Evolutionary conservation across 2,113 vertebrate species (phyloP).

Genomic region (Hystrix cristata): DNA sequence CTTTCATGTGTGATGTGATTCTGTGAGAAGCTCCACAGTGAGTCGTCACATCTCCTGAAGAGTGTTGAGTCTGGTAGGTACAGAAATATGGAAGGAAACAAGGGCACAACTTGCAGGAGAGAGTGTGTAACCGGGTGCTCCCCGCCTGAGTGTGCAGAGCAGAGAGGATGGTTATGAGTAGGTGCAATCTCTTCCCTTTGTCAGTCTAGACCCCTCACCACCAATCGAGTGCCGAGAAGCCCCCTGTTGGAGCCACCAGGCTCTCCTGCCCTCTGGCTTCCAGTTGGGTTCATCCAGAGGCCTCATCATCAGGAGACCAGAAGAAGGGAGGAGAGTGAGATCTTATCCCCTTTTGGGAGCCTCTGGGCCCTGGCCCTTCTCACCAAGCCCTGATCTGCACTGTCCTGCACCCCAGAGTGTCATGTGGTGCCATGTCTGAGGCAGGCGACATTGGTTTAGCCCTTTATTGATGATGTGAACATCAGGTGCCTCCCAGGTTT

Average conservation of each 20-base stretch:
- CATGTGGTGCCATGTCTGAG: not conserved
- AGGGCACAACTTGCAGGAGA: not conserved
- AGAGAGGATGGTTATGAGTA: not conserved
- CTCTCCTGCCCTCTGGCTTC: not conserved
- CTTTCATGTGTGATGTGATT: not conserved
- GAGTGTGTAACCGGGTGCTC: fast-evolving
- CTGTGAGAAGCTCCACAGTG: not conserved
- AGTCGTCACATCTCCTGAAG: not conserved
- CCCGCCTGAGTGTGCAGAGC: no score
- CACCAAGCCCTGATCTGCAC: no score
- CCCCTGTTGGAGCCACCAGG: not conserved
- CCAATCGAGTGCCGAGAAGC: not conserved
- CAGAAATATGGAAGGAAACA: not conserved
- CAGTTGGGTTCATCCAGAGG: not conserved
- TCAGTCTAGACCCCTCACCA: no score
- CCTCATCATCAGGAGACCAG: not conserved
- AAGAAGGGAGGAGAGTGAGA: not conserved
- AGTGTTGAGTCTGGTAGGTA: not conserved
- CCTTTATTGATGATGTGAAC: not conserved
- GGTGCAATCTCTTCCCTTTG: not conserved
- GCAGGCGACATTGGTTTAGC: fast-evolving
- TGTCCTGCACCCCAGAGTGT: not conserved
- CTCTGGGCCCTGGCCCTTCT: not conserved
- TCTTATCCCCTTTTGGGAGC: not conserved
- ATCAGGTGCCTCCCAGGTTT: not conserved